These are phyloP conservation scores for Branchinecta lindahli DNA, from an alignment of 1,140 invertebrate species.

Conservation along the genomic window DNA sequence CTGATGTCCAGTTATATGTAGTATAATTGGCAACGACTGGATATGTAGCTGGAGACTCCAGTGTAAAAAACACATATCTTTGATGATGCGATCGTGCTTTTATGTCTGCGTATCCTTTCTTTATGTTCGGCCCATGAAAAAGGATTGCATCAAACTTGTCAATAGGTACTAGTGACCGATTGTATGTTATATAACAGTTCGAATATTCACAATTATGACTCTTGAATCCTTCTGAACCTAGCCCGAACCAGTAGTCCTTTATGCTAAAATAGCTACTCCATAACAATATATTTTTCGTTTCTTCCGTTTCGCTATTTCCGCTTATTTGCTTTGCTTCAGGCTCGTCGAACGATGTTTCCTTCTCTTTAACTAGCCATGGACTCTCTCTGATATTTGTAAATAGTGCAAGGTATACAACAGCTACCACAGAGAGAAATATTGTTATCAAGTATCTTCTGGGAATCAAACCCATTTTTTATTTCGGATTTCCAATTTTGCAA, in stretches of 20 bases:
- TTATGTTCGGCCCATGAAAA: neutral
- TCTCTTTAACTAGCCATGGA: too few species aligned
- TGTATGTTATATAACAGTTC: neutral
- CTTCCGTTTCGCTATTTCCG: too few species aligned
- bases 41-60: neutral
- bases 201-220: neutral
- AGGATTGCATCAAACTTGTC: neutral
- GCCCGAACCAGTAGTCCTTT: neutral
- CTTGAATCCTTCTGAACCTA: neutral
- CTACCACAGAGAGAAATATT: too few species aligned
- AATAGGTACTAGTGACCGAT: constrained; percentile 4
- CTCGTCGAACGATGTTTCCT: too few species aligned
- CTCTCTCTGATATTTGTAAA: too few species aligned
- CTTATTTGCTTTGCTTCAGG: too few species aligned
- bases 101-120: neutral
- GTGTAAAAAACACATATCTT: constrained; percentile 6
- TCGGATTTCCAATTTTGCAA: too few species aligned
- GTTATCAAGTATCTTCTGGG: too few species aligned
- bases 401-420: too few species aligned
- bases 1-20: neutral
- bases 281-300: neutral
- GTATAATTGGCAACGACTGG: neutral
- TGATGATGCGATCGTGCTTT: neutral
- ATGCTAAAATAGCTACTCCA: neutral
- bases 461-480: too few species aligned